These are phyloP conservation scores for Drosophila stalkeri DNA, from an alignment of 2,888 invertebrate species.

Conservation along the genomic window DNA sequence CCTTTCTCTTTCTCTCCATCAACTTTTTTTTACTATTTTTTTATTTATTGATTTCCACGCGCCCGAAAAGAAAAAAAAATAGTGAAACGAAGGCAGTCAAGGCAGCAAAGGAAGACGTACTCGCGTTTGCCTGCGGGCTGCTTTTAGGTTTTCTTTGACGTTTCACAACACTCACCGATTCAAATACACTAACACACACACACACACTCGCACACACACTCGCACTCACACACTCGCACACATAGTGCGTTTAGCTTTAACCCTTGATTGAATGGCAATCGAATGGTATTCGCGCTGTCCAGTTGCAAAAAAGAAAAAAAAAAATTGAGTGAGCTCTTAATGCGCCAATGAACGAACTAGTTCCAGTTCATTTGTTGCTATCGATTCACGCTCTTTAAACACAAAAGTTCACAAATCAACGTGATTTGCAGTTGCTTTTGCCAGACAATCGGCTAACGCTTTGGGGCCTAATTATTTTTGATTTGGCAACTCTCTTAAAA, in stretches of 20 bases:
- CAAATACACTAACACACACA: constrained; percentile 13
- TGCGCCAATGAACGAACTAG: constrained; percentile 28
- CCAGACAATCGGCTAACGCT: not conserved
- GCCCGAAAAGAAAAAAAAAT: constrained; percentile 8
- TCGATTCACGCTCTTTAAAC: not conserved
- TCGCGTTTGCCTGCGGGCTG: constrained; percentile 49
- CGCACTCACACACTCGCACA: constrained; percentile 9
- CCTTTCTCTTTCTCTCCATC: too few species aligned
- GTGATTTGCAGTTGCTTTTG: not conserved
- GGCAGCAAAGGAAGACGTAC: constrained; percentile 15
- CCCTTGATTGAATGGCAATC: constrained; percentile 30
- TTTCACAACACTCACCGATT: constrained; percentile 26
- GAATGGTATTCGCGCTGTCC: constrained; percentile 8
- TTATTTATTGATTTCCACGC: constrained; percentile 69
- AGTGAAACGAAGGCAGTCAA: not conserved
- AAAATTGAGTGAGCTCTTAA: constrained; percentile 2
- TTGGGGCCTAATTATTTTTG: too few species aligned
- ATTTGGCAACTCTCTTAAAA: too few species aligned
- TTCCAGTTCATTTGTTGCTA: constrained; percentile 11
- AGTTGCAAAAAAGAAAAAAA: constrained; percentile 7
- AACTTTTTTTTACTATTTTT: constrained; percentile 10
- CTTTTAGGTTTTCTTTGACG: constrained; percentile 50
- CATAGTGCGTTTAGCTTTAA: constrained; percentile 38
- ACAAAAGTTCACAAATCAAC: not conserved
- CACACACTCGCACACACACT: constrained; percentile 4